Base-by-base conservation (phyloP, 2,113 vertebrate genomes). In the Leptodactylus fuscus region DNA sequence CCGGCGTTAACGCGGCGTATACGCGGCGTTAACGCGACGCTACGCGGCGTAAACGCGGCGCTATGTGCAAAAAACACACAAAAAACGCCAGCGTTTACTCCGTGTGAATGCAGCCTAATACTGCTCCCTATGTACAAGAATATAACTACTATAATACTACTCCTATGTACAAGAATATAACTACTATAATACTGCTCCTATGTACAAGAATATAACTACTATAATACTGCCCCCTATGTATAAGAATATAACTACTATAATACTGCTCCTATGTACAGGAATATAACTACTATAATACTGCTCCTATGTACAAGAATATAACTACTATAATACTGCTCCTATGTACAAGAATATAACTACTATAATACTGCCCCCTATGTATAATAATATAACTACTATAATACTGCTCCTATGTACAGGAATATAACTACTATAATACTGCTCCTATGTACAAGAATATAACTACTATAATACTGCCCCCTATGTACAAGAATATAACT, bases 211-310 rank as follows among this genome's bases (percentile, higher is more conserved):
- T 60, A 60, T 24, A 60, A 60, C 55, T 60, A 60, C 55, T 60
- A 60, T 60, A 60, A 60, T 60, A 60, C 55, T 60, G 55, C 55
- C 11, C 24, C 55, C n/a, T 51, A 60, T 60, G n/a, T 60, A 60
- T n/a, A 60, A 27, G 55, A 60, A 60, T 60, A 60, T 60, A 60
- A 27, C 55, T 60, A 60, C 55, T 27, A 60, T 60, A 60, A 60
- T 60, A 60, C 55, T 60, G 55, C 55, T 12, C 55, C 55, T 60
- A 60, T 24, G 24, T 60, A 60, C 55, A 60, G 12, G 55, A 60
- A 60, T 60, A 60, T 60, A 60, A 60, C 55, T 60, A 60, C 55
- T 60, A 60, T 60, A 60, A 60, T 60, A 60, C 55, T 60, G 55
- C 55, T 13, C 55, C 55, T 27, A 27, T 60, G 24, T 60, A 60